Evolutionary conservation across 2,888 invertebrate genomes (phyloP).

Genomic region (Euproctis similis): DNA sequence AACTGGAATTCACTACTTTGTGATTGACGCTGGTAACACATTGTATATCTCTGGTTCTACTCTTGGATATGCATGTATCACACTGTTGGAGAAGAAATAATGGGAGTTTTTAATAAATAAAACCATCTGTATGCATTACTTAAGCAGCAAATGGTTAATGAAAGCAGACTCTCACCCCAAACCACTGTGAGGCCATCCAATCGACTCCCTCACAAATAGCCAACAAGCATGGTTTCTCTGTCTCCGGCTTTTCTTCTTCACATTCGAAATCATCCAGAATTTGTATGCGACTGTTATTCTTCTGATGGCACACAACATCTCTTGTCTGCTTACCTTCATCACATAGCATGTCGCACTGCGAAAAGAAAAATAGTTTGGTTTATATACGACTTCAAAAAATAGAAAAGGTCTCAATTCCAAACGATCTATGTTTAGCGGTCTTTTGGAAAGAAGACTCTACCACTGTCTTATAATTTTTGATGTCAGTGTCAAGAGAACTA

Average conservation of each 20-base stretch:
- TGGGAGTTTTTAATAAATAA: too few relatives aligned
- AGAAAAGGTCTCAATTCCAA: too few relatives aligned
- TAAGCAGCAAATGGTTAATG: too few relatives aligned
- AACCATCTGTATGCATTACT: too few relatives aligned
- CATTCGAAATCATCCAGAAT: slow-evolving; percentile 81
- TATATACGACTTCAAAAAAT: too few relatives aligned
- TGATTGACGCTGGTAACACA: neutral
- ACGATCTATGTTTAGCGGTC: too few relatives aligned
- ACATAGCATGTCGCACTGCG: slow-evolving; percentile 91
- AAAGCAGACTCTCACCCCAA: slow-evolving; percentile 79
- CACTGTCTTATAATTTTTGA: too few relatives aligned
- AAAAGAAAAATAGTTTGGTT: too few relatives aligned
- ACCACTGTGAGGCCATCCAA: slow-evolving; percentile 92
- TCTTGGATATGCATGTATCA: neutral
- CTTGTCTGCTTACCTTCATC: slow-evolving; percentile 90
- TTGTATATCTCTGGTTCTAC: neutral
- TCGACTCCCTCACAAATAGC: slow-evolving; percentile 93
- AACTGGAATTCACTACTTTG: neutral
- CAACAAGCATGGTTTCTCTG: slow-evolving; percentile 81
- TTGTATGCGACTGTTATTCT: slow-evolving; percentile 78
- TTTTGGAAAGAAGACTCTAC: too few relatives aligned
- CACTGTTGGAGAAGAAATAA: neutral
- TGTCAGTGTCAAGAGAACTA: neutral
- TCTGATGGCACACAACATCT: slow-evolving; percentile 86
- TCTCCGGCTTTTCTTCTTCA: slow-evolving; percentile 80